phyloP scores from a whole-genome alignment of 2,797 vertebrate species.

The Sebastes minor region DNA sequence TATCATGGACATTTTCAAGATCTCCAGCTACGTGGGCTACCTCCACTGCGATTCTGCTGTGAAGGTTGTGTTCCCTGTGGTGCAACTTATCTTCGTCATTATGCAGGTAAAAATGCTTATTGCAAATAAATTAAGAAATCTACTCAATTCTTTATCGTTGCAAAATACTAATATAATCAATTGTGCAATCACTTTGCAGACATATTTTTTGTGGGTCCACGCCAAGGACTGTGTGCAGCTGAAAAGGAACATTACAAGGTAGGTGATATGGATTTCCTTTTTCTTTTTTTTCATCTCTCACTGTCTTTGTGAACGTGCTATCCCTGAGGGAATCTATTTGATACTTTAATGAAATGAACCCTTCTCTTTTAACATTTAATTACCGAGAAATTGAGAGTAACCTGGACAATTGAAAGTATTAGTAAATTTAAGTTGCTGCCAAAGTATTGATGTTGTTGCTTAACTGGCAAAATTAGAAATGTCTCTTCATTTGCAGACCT shows the following conservation, averaged over 20 bases:
- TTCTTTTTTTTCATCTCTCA: not conserved
- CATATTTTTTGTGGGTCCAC: constrained; percentile 93
- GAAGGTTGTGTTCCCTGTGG: constrained; percentile 89
- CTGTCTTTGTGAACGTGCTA: not conserved
- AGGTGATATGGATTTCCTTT: constrained; percentile 29
- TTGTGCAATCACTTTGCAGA: constrained; percentile 77
- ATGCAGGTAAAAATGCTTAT: constrained; percentile 84
- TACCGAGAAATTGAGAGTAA: not conserved
- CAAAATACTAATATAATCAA: not conserved
- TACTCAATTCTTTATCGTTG: not conserved
- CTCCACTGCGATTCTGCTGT: constrained; percentile 90
- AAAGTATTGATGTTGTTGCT: not conserved
- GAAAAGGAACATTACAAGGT: constrained; percentile 90
- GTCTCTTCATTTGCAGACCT: not conserved
- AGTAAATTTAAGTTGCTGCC: not conserved
- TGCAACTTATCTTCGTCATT: constrained; percentile 89
- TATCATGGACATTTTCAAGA: constrained; percentile 95
- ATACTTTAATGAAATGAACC: not conserved
- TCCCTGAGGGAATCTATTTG: not conserved
- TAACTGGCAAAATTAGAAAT: not conserved
- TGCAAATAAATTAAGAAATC: not conserved
- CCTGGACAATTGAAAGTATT: not conserved
- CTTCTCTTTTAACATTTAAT: not conserved
- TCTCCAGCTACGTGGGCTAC: constrained; percentile 89
- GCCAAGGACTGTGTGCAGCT: constrained; percentile 92